Conservation (phyloP, 2,113 vertebrate species). For the Cygnus buccinator region DNA sequence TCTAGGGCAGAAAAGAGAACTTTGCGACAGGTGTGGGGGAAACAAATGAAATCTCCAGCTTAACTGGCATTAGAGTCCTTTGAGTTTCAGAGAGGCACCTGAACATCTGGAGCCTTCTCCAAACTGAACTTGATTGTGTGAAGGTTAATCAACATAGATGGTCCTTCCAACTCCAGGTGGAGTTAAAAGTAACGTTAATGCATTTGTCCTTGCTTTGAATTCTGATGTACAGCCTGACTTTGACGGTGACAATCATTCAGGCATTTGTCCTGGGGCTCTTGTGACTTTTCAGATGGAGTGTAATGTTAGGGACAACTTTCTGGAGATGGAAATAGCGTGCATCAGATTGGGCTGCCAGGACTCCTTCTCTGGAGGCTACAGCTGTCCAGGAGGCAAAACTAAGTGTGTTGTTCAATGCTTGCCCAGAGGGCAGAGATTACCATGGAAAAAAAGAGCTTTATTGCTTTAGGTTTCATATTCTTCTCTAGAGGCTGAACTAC, state of each 20-base stretch:
- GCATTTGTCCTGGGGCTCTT: background rate
- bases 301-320: background rate
- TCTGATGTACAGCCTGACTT: background rate
- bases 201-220: background rate
- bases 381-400: conserved; percentile 26
- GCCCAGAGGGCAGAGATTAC: conserved; percentile 29
- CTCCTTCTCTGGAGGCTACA: background rate
- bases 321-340: background rate
- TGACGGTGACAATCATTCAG: background rate
- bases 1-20: background rate
- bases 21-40: background rate
- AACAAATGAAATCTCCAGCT: background rate
- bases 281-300: background rate
- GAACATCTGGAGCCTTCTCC: conserved; percentile 18
- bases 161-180: background rate
- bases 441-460: background rate
- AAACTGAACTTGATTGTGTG: background rate
- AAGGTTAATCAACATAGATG: background rate
- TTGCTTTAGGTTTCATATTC: conserved; percentile 42
- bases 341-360: background rate
- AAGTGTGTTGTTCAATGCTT: conserved; percentile 28
- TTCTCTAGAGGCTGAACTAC: conserved; percentile 57
- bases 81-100: background rate
- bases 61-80: background rate
- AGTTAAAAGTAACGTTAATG: background rate